These are phyloP conservation scores for Conopomorpha cramerella DNA, from an alignment of 1,140 invertebrate species.

Conservation along the genomic window DNA sequence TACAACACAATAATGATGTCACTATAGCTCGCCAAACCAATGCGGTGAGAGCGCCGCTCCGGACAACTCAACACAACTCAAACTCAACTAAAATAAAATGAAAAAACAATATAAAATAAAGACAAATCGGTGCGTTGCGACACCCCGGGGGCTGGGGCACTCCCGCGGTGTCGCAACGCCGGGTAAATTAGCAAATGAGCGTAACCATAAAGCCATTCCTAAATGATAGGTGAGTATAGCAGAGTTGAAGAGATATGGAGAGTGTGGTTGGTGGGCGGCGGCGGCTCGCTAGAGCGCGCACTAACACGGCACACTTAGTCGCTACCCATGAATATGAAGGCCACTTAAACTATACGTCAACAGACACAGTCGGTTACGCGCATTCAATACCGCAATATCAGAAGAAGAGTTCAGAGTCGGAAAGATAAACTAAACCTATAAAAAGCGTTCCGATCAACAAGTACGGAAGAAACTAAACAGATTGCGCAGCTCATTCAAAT, in stretches of 20 bases:
- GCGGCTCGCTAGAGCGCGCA: too few species aligned
- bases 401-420: constrained; percentile 51
- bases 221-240: constrained; percentile 47
- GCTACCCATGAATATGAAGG: constrained; percentile 55
- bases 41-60: constrained; percentile 33
- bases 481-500: constrained; percentile 60
- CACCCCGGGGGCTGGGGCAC: constrained; percentile 10
- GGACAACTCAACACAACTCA: constrained; percentile 40
- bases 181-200: constrained; percentile 40
- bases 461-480: constrained; percentile 59
- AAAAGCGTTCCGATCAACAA: constrained; percentile 53
- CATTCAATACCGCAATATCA: constrained; percentile 48
- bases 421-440: constrained; percentile 61
- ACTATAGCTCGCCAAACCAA: constrained; percentile 55
- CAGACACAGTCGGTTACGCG: constrained; percentile 50
- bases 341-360: constrained; percentile 52
- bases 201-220: constrained; percentile 46
- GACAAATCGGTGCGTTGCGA: too few species aligned
- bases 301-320: constrained; percentile 52
- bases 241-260: constrained; percentile 40
- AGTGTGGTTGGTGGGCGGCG: too few species aligned
- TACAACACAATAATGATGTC: constrained; percentile 72
- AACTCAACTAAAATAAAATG: constrained; percentile 45
- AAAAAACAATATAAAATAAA: constrained; percentile 38
- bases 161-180: constrained; percentile 23